These are phyloP conservation scores for Physeter macrocephalus DNA, from an alignment of 2,113 vertebrate genomes.

Conservation along the genomic window DNA sequence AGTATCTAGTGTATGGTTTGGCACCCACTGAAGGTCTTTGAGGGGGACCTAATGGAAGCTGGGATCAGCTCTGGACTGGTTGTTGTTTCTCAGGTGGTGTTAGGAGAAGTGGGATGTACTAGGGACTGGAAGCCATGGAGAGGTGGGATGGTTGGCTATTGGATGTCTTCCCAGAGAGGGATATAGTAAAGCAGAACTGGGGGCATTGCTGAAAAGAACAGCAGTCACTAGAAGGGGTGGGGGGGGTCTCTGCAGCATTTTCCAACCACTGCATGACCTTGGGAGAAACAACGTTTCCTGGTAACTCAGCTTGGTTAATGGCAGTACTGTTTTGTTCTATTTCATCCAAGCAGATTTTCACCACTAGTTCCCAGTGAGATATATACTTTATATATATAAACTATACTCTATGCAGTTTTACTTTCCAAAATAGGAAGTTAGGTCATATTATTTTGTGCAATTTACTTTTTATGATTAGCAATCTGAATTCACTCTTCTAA, in stretches of 20 bases:
- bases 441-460: neutral
- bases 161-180: neutral
- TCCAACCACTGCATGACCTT: neutral
- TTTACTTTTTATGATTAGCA: neutral
- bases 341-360: neutral
- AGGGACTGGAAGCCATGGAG: neutral
- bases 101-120: neutral
- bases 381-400: neutral
- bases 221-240: neutral
- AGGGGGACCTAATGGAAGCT: neutral
- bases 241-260: fast-evolving
- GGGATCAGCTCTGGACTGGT: neutral
- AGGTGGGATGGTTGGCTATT: too few species aligned
- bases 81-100: neutral
- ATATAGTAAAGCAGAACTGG: neutral
- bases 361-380: neutral
- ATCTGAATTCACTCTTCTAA: neutral
- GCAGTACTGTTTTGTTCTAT: neutral
- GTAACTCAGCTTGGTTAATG: neutral
- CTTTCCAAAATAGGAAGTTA: neutral
- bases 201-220: neutral
- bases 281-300: neutral
- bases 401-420: neutral
- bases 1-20: fast-evolving
- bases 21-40: neutral